Percentiles rank a stretch among this genome's conserved stretches.
Evolutionary conservation across 2,888 invertebrate genomes (phyloP).

Genomic region (Sipunculus nudus): DNA sequence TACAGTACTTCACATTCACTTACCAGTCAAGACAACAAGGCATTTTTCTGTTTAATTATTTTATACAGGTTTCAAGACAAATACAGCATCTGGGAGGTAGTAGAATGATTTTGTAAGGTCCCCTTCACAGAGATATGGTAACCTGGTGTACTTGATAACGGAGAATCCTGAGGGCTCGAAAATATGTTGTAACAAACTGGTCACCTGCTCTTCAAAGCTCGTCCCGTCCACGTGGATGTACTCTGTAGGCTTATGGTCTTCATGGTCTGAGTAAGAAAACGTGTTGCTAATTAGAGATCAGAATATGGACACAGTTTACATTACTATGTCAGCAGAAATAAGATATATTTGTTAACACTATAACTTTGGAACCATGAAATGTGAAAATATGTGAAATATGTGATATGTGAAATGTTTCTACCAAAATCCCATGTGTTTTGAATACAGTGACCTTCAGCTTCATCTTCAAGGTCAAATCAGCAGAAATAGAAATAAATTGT

Average conservation of each 20-base stretch:
- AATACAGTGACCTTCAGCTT: too few species aligned
- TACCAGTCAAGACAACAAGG: too few species aligned
- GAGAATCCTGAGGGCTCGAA: slow-evolving; percentile 77
- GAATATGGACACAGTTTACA: not conserved
- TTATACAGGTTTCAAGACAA: slow-evolving; percentile 69
- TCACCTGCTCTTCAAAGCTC: slow-evolving; percentile 75
- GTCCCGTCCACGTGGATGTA: slow-evolving; percentile 60
- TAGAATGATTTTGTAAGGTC: slow-evolving; percentile 83
- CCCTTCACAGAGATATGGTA: slow-evolving; percentile 97
- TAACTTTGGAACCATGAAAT: too few species aligned
- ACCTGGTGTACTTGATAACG: slow-evolving; percentile 84
- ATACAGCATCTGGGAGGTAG: slow-evolving; percentile 90
- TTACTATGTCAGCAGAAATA: too few species aligned
- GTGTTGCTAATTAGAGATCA: slow-evolving; percentile 60
- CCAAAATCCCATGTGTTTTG: too few species aligned
- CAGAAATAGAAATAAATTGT: too few species aligned
- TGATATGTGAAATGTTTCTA: too few species aligned
- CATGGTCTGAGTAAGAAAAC: slow-evolving; percentile 91
- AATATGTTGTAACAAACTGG: slow-evolving; percentile 74
- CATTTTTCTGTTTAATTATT: too few species aligned
- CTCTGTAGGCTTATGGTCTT: slow-evolving; percentile 60
- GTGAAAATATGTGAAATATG: too few species aligned
- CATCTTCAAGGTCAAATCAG: too few species aligned
- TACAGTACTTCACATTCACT: too few species aligned
- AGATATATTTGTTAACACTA: too few species aligned